These are phyloP conservation scores for Pardalotus punctatus DNA, from an alignment of 2,113 vertebrate genomes.

Conservation along the genomic window DNA sequence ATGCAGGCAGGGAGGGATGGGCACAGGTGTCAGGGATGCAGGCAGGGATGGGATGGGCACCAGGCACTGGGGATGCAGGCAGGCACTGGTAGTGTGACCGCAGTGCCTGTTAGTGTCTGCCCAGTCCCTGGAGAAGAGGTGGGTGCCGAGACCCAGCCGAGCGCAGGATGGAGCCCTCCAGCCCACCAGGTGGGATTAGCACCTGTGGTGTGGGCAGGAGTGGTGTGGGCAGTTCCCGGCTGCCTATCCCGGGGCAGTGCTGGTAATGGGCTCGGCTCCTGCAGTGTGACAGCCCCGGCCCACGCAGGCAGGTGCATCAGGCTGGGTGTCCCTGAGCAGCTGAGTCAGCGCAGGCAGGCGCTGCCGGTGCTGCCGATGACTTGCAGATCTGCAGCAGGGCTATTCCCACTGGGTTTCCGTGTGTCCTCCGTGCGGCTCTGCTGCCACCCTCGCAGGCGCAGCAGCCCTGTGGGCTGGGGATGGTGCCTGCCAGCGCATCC, in stretches of 20 bases:
- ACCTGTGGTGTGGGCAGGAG: fast-evolving
- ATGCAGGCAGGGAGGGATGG: neutral
- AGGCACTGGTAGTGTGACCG: fast-evolving
- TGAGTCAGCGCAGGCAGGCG: neutral
- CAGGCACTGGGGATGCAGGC: neutral
- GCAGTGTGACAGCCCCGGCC: neutral
- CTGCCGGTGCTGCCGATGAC: neutral
- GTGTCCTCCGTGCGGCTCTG: neutral
- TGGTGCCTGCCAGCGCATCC: neutral
- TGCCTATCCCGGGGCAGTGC: neutral
- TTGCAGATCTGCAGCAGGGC: slow-evolving; percentile 20
- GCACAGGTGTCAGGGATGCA: neutral
- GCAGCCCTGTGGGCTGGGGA: neutral
- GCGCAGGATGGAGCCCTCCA: fast-evolving
- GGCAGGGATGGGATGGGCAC: neutral
- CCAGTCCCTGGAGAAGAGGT: neutral
- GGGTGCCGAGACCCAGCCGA: fast-evolving
- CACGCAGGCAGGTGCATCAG: neutral
- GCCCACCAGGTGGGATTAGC: neutral
- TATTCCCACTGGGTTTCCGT: neutral
- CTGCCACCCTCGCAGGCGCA: neutral
- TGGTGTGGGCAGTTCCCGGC: fast-evolving
- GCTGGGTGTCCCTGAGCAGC: neutral
- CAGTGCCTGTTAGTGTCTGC: fast-evolving
- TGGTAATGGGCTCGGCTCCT: neutral